phyloP scores from a whole-genome alignment of 2,888 invertebrate genomes.

The Drosophila parthenogenetica region DNA sequence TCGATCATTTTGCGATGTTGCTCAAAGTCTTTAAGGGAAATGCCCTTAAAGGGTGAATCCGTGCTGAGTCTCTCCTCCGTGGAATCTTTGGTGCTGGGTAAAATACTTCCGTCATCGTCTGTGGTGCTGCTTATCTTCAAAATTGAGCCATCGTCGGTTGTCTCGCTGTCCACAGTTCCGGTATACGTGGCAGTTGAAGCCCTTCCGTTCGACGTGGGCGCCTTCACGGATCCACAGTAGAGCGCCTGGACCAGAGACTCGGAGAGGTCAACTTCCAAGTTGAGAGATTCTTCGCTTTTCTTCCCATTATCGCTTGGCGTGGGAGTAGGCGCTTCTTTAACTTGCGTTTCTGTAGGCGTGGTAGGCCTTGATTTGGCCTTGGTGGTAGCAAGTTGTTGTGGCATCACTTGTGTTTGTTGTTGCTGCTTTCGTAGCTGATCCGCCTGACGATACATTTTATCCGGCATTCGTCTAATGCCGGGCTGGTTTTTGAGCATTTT shows the following conservation, averaged over 20 bases:
- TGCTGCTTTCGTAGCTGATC: conserved; percentile 69
- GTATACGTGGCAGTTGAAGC: conserved; percentile 53
- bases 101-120: conserved; percentile 69
- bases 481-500: conserved; percentile 83
- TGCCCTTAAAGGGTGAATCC: conserved; percentile 85
- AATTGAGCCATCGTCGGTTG: conserved; percentile 70
- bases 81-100: conserved; percentile 56
- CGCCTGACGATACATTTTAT: conserved; percentile 65
- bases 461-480: conserved; percentile 83
- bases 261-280: conserved; percentile 78
- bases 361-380: conserved; percentile 50
- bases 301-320: conserved; percentile 48
- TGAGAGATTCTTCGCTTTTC: conserved; percentile 65
- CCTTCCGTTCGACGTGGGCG: conserved; percentile 24
- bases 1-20: conserved; percentile 90
- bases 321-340: conserved; percentile 29
- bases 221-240: conserved; percentile 72
- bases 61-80: conserved; percentile 58
- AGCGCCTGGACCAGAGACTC: conserved; percentile 83
- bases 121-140: conserved; percentile 65
- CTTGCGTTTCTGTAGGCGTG: conserved; percentile 44
- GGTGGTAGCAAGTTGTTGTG: conserved; percentile 43
- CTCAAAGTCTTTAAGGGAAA: conserved; percentile 89
- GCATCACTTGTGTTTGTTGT: conserved; percentile 22
- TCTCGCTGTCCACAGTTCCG: conserved; percentile 36